Conservation (phyloP, 2,797 vertebrate genomes). For the Halcyon leucocephala region DNA sequence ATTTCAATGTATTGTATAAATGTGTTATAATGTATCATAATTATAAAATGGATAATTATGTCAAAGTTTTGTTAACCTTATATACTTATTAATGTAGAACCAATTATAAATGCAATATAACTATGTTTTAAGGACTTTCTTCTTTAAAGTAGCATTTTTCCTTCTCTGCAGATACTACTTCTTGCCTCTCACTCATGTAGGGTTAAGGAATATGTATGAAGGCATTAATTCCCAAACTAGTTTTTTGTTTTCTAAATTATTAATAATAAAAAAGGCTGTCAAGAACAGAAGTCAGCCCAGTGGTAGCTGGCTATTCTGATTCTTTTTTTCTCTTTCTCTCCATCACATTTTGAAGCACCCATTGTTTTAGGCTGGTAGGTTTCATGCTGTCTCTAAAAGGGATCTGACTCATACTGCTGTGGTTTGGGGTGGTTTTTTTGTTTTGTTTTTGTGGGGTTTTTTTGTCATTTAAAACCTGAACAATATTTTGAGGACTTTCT, state of each 20-base stretch:
- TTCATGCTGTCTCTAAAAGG: not conserved
- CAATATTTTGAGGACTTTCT: constrained; percentile 11
- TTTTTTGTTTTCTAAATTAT: not conserved
- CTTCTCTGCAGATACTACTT: not conserved
- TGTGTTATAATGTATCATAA: not conserved
- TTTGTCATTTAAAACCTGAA: not conserved
- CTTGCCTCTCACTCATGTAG: not conserved
- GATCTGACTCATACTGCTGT: not conserved
- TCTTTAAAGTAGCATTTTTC: not conserved
- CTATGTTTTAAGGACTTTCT: not conserved
- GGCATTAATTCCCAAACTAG: not conserved
- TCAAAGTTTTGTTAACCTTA: not conserved
- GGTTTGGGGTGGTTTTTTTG: not conserved
- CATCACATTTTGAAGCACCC: not conserved
- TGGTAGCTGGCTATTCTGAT: not conserved
- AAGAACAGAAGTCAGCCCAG: not conserved
- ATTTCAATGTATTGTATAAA: not conserved
- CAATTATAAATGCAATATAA: not conserved
- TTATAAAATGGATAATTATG: not conserved
- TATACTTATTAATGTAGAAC: not conserved
- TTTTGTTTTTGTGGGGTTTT: not conserved
- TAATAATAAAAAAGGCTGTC: not conserved
- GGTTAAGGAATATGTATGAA: not conserved
- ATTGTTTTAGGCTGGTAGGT: not conserved
- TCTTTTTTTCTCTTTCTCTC: not conserved